Base-by-base conservation (phyloP, 2,797 vertebrate genomes). In the Danio jaintianensis region DNA sequence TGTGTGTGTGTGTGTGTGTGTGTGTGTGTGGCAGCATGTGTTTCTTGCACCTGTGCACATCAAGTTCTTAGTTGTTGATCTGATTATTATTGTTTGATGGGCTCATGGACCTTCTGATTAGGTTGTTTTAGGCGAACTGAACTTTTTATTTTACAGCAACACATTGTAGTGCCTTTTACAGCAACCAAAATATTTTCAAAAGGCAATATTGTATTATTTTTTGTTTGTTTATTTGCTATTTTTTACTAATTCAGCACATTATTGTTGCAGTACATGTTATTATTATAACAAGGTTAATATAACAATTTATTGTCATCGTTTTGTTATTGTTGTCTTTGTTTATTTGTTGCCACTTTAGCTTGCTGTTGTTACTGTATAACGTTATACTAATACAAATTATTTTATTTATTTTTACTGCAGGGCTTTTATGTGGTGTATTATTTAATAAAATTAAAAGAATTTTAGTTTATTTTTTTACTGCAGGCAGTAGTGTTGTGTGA, bases 1-100 rank as follows among this genome's bases (percentile, higher is more conserved):
- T 15, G 22, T 16, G 50, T 50, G 64, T 15, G 40, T n/a, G 20
- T 53, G 15, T 63, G n/a, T 56, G 38, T 61, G n/a, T 52, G 38
- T 43, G 45, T 52, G 42, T 15, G 22, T 16, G 50, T 50, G 45
- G 40, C 15, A 70, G 66, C 18, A 40, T 55, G 20, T 18, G 11
- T 52, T 47, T 71, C 55, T 75, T 69, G 58, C 64, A 18, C 72
- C 40, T 67, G 62, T 74, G 79, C 45, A 29, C n/a, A 52, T 42
- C 13, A 42, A 16, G 43, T 78, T 36, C n/a, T 48, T 13, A 7
- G 4, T 11, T 47, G 50, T 18, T 55, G 50, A 55, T 78, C 67
- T 36, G 75, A 56, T 58, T 48, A 56, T 58, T 48, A 47, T 16
- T 58, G 53, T 68, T 56, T 56, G 20, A 74, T 48, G 16, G 71